These are phyloP conservation scores for Dastarcus helophoroides DNA, from an alignment of 2,888 invertebrate species.

Conservation along the genomic window DNA sequence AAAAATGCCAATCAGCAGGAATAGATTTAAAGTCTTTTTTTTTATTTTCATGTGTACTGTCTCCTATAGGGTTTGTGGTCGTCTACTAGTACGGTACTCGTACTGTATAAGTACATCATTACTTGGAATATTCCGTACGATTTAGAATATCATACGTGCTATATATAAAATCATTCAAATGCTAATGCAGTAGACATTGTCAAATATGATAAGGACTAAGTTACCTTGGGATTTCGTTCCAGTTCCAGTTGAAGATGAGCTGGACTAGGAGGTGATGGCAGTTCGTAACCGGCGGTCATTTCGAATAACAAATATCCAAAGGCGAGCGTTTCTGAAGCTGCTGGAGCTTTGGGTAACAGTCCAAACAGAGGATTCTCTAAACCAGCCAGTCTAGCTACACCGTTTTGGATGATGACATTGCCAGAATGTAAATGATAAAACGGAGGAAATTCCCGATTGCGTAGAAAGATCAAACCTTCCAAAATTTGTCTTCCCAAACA, in stretches of 20 bases:
- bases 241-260: constrained; percentile 60
- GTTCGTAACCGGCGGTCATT: constrained; percentile 80
- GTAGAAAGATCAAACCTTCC: constrained; percentile 75
- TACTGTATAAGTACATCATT: too few species aligned
- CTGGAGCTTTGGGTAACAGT: constrained; percentile 46
- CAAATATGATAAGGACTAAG: too few species aligned
- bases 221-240: constrained; percentile 61
- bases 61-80: too few species aligned
- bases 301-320: constrained; percentile 83
- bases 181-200: too few species aligned
- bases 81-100: too few species aligned
- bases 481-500: constrained; percentile 78
- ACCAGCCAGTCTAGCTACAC: constrained; percentile 79
- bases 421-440: constrained; percentile 82
- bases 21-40: too few species aligned
- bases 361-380: constrained; percentile 78
- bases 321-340: constrained; percentile 53
- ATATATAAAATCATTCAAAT: too few species aligned
- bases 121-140: too few species aligned
- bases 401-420: constrained; percentile 85
- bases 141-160: too few species aligned
- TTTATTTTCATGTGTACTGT: too few species aligned
- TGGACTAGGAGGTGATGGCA: constrained; percentile 63
- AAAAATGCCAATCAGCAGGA: too few species aligned
- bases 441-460: constrained; percentile 77